A percentile compares a stretch with the other conserved stretches of the same genome.
Evolutionary conservation across 2,888 invertebrate species (phyloP).

Genomic region (Andrena praecox): DNA sequence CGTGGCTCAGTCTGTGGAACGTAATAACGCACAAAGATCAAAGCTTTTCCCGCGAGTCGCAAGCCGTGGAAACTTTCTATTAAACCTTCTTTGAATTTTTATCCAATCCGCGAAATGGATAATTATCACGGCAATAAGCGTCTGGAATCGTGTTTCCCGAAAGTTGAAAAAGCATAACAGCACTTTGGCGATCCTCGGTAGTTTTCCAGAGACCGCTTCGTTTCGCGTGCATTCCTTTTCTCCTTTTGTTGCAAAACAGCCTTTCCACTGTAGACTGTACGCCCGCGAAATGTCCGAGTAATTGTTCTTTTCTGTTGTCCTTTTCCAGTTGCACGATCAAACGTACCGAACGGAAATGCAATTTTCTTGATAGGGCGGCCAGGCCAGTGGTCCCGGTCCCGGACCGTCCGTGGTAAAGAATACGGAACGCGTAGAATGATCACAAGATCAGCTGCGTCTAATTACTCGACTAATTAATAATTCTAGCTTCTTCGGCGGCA

Average conservation of each 20-base stretch:
- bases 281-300: constrained; percentile 23
- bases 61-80: constrained; percentile 69
- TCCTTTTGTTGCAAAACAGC: not conserved
- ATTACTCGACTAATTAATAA: constrained; percentile 44
- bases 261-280: not conserved
- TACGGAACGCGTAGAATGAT: not conserved
- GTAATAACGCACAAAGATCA: constrained; percentile 56
- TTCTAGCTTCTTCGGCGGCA: constrained; percentile 5
- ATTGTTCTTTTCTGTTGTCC: constrained; percentile 23
- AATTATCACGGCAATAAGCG: constrained; percentile 81
- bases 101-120: constrained; percentile 82
- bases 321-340: constrained; percentile 21
- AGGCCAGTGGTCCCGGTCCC: no score
- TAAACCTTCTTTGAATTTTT: constrained; percentile 82
- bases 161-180: constrained; percentile 43
- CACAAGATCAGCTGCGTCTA: constrained; percentile 7
- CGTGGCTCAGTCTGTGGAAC: constrained; percentile 73
- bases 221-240: not conserved
- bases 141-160: constrained; percentile 31
- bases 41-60: not conserved
- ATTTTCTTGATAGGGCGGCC: constrained; percentile 14
- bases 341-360: constrained; percentile 24
- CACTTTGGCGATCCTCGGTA: not conserved
- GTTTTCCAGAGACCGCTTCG: not conserved
- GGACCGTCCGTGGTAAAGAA: not conserved